Conservation (phyloP, 2,797 vertebrate species). For the Echiichthys vipera region DNA sequence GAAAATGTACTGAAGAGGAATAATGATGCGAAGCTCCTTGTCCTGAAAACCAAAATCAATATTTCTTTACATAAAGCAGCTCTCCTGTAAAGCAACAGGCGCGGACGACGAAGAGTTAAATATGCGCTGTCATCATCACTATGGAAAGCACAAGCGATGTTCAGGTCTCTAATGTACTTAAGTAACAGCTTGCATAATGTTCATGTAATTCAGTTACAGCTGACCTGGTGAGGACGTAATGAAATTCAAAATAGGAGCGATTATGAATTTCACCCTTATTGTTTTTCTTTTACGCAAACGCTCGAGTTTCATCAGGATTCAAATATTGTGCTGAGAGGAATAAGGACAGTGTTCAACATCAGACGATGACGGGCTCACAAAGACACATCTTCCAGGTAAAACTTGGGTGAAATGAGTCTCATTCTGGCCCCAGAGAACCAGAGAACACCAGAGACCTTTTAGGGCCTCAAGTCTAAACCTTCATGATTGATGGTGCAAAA, state of each 20-base stretch:
- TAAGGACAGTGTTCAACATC: neutral
- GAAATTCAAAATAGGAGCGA: slow-evolving; percentile 26
- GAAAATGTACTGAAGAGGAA: slow-evolving; percentile 44
- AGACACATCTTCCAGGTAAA: neutral
- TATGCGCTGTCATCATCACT: slow-evolving; percentile 16
- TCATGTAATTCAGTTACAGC: slow-evolving; percentile 47
- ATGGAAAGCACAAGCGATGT: slow-evolving; percentile 39
- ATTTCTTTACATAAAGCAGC: neutral
- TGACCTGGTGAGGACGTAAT: slow-evolving; percentile 38
- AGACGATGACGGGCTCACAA: neutral
- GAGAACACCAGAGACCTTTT: too few species aligned
- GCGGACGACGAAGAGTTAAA: neutral
- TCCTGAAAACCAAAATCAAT: slow-evolving; percentile 8
- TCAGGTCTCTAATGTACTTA: slow-evolving; percentile 53
- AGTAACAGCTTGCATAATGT: slow-evolving; percentile 25
- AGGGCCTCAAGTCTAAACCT: too few species aligned
- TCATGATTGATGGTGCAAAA: too few species aligned
- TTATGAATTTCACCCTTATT: neutral
- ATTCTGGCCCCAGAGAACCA: neutral
- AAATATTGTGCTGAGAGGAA: neutral
- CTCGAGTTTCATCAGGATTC: neutral
- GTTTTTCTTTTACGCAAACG: neutral
- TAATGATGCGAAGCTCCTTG: slow-evolving; percentile 2
- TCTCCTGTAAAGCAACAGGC: neutral
- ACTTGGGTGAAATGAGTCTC: neutral